phyloP scores from a whole-genome alignment of 1,140 invertebrate species.

The Notospermus geniculatus region DNA sequence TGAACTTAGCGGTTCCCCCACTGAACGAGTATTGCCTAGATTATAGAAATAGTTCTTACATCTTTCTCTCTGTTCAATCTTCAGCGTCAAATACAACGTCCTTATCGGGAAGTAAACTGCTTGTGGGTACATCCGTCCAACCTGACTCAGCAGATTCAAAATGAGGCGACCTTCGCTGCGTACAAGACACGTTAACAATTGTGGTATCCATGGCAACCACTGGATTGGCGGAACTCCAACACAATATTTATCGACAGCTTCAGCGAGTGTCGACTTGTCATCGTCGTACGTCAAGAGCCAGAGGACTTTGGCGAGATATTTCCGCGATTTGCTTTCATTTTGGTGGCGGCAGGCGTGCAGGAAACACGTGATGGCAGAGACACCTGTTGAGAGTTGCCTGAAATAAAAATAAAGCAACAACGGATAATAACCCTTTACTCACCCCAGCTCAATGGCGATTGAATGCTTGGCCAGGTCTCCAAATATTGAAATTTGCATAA shows the following conservation, averaged over 20 bases:
- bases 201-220: conserved; percentile 97
- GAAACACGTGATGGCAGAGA: conserved; percentile 90
- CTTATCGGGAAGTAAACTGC: conserved; percentile 96
- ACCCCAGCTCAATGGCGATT: no score
- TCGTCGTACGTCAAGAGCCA: conserved; percentile 96
- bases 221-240: conserved; percentile 90
- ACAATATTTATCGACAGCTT: conserved; percentile 88
- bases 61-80: conserved; percentile 88
- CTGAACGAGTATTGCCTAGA: no score
- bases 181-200: conserved; percentile 87
- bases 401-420: no score
- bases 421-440: no score
- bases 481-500: no score
- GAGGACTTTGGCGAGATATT: conserved; percentile 92
- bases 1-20: no score
- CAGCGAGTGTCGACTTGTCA: conserved; percentile 73
- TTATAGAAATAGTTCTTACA: no score
- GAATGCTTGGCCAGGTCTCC: no score
- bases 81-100: conserved; percentile 88
- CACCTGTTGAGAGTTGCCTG: conserved; percentile 62
- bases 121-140: conserved; percentile 91
- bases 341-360: conserved; percentile 92
- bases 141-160: conserved; percentile 82
- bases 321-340: conserved; percentile 91
- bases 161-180: conserved; percentile 87